Evolutionary conservation across 2,113 vertebrate species (phyloP), one percentile per base, ranked within the genome.

Genomic region (Probosciger aterrimus): DNA sequence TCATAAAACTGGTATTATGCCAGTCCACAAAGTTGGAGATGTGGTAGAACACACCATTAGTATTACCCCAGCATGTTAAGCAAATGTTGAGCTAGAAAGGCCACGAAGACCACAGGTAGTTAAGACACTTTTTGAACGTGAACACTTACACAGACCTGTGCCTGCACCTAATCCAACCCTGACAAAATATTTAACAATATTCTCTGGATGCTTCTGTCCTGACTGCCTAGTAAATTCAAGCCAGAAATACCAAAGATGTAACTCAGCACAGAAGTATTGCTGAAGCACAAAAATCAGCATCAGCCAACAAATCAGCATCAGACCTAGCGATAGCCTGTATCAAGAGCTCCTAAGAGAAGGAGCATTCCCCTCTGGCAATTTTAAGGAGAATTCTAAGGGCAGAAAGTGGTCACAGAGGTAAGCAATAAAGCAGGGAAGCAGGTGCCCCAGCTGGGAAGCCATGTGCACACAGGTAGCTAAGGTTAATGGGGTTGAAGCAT

Each of bases 101-200:
- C 20, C 33, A 49, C 46, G 43, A 80, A 76, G 73, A 3, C 1
- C 28, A 70, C 63, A 69, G 30, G 52, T 60, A 50, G 44, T 14
- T 39, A 47, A 86, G 52, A 19, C 13, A 20, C n/a, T 73, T 88
- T 15, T 65, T 69, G 80, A 41, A 59, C 19, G 41, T 11, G 18
- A 88, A 57, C 44, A 30, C 7, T 80, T 55, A 46, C 37, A 22
- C 9, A 79, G 37, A 44, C 41, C 25, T 64, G 10, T 70, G 60
- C 28, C 37, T 83, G 44, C 33, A 19, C 35, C 46, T 92, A 86
- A 88, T 78, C 64, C 55, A 83, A 22, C 9, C 18, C 41, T 53
- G 49, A 57, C 18, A 74, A 90, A 93, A 88, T 78, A 86, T 78
- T 88, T 67, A 90, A 47, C 79, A 84, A 68, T 88, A 62, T 65